Base-by-base conservation (phyloP, 2,797 vertebrate genomes). In the Enoplosus armatus region DNA sequence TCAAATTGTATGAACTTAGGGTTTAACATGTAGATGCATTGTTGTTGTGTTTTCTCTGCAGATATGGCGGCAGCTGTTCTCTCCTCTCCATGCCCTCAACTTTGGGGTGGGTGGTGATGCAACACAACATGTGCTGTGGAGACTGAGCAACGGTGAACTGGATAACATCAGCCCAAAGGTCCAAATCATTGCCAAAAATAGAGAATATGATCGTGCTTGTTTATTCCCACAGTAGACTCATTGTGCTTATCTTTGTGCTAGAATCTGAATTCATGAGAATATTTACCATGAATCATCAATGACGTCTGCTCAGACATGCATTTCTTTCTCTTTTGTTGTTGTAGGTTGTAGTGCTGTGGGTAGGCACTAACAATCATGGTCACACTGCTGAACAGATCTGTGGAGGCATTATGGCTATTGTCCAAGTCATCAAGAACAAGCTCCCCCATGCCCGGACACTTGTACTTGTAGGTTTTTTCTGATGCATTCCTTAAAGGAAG, bases 151-250 rank as follows among this genome's bases (percentile, higher is more conserved):
- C 24, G 97, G 97, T 8, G 97, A 98, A 85, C 89, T 98, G 83
- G 96, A 97, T 82, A 95, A 97, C 90, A 97, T 98, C 90, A 95
- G 95, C 85, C 97, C 97, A 70, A 98, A 97, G 96, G 97, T 98
- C 56, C 53, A 55, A 64, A 84, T 68, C 39, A 31, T 18, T 54
- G 65, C 50, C 31, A 85, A 20, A 79, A 72, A 63, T 59, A 79
- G 64, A 78, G 41, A 79, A 86, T 55, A 86, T 66, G 65, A 83
- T 43, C 45, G 50, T n/a, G 37, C 82, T 85, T 87, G 65, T 88
- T 75, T 58, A 45, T 71, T 80, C 29, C 55, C 47, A 91, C 84
- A 89, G 68, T 76, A 73, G 79, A 60, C 22, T 72, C 16, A 72
- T 85, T 92, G 81, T 90, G 16, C 33, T 84, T 37, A 31, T 45